Percentiles rank a stretch among this genome's conserved stretches.
phyloP scores from a whole-genome alignment of 2,113 vertebrate species.

The Blennius ocellaris region DNA sequence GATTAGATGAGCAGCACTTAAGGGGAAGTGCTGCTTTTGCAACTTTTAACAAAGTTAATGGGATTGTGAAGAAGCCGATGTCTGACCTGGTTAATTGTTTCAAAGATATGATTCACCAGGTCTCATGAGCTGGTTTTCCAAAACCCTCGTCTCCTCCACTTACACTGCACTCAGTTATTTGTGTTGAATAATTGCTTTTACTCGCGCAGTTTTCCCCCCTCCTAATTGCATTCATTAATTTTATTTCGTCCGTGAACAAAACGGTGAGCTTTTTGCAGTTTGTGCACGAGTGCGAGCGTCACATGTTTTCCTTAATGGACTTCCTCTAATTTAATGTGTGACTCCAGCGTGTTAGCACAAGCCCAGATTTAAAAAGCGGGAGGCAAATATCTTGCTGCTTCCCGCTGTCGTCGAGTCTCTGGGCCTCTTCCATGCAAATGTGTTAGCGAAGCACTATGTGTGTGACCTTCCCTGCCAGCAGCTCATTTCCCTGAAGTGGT shows the following conservation, averaged over 20 bases:
- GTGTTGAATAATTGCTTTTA: constrained; percentile 1
- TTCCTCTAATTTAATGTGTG: constrained; percentile 17
- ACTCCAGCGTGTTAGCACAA: constrained; percentile 7
- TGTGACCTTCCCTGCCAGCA: constrained; percentile 70
- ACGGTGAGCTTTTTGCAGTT: not conserved
- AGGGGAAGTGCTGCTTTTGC: constrained; percentile 71
- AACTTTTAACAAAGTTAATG: constrained; percentile 77
- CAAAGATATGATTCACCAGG: constrained; percentile 35
- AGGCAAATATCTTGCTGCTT: constrained; percentile 2
- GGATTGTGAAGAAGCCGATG: constrained; percentile 42
- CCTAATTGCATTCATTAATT: not conserved
- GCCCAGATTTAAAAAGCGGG: constrained; percentile 2
- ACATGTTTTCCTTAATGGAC: constrained; percentile 17
- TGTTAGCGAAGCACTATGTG: constrained; percentile 55
- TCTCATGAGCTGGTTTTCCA: constrained; percentile 17
- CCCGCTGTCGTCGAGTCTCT: constrained; percentile 40
- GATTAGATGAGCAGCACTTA: constrained; percentile 80
- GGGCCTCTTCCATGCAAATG: constrained; percentile 73
- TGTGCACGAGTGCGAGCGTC: not conserved
- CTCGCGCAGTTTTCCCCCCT: constrained; percentile 9
- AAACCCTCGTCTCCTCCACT: not conserved
- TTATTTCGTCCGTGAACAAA: not conserved
- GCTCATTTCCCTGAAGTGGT: constrained; percentile 76
- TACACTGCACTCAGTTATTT: not conserved
- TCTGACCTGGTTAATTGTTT: constrained; percentile 56